Percentiles rank a stretch among this genome's conserved stretches.
Conservation (phyloP, 2,113 vertebrate genomes). For the Psilopogon haemacephalus region DNA sequence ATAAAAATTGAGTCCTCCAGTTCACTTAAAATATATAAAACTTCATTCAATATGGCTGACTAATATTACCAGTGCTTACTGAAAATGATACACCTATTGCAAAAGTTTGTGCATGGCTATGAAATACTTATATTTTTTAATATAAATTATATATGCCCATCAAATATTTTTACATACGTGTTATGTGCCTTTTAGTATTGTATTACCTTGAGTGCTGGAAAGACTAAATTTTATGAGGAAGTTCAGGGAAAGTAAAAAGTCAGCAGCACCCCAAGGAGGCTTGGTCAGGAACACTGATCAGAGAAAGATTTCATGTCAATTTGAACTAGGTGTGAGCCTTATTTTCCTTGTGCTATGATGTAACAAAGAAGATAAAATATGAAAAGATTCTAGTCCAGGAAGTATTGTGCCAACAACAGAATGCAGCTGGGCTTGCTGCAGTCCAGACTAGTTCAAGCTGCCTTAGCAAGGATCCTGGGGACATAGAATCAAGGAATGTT, state of each 20-base stretch:
- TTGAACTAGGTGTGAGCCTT: not conserved
- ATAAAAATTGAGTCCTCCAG: not conserved
- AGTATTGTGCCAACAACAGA: not conserved
- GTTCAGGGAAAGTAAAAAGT: not conserved
- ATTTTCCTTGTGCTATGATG: not conserved
- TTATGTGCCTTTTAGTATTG: not conserved
- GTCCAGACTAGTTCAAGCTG: not conserved
- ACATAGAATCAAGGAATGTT: no score
- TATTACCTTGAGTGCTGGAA: not conserved
- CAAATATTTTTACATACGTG: not conserved
- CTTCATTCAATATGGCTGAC: not conserved
- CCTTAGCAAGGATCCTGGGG: not conserved
- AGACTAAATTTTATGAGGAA: not conserved
- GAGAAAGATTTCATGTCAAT: not conserved
- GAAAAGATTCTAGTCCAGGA: not conserved
- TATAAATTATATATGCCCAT: not conserved
- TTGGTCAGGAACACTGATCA: not conserved
- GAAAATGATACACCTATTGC: not conserved
- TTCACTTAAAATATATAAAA: not conserved
- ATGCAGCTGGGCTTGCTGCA: accelerated
- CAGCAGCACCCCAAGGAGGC: not conserved
- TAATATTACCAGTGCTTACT: not conserved
- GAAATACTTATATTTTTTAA: not conserved
- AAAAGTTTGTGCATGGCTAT: not conserved
- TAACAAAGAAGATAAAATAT: not conserved